Evolutionary conservation across 2,113 vertebrate genomes (phyloP).

Genomic region (Etheostoma cragini): DNA sequence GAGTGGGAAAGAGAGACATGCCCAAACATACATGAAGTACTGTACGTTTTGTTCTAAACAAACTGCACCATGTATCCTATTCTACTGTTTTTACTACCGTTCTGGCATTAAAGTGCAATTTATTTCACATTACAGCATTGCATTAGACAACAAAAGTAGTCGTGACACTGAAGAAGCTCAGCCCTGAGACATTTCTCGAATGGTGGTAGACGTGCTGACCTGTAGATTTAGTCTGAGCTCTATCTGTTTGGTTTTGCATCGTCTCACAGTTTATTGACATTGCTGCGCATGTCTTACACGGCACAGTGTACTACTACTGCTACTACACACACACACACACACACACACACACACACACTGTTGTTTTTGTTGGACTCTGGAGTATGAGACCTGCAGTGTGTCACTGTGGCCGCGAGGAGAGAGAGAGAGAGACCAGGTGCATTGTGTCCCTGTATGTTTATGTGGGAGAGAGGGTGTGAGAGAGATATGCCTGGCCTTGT

Average conservation of each 20-base stretch:
- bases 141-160: neutral
- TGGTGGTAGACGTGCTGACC: conserved; percentile 14
- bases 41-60: conserved; percentile 23
- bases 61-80: conserved; percentile 2
- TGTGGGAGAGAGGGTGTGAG: conserved; percentile 44
- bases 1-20: neutral
- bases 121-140: neutral
- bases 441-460: conserved; percentile 64
- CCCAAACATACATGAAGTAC: conserved; percentile 4
- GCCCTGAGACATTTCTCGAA: conserved; percentile 25
- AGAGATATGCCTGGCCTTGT: conserved; percentile 54
- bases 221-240: conserved; percentile 62
- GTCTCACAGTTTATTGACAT: conserved; percentile 79
- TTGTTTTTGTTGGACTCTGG: conserved; percentile 75
- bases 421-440: conserved; percentile 71
- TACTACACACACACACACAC: conserved; percentile 10
- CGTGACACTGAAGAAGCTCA: conserved; percentile 25
- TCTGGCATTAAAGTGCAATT: conserved; percentile 13
- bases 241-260: conserved; percentile 72
- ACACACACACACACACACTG: conserved; percentile 48
- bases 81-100: conserved; percentile 27
- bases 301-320: conserved; percentile 43
- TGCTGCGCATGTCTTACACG: conserved; percentile 58
- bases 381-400: conserved; percentile 73
- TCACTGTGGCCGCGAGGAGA: conserved; percentile 39